Percentiles rank a stretch among this genome's conserved stretches.
Conservation (phyloP, 2,113 vertebrate species). For the Hypanus sabinus region DNA sequence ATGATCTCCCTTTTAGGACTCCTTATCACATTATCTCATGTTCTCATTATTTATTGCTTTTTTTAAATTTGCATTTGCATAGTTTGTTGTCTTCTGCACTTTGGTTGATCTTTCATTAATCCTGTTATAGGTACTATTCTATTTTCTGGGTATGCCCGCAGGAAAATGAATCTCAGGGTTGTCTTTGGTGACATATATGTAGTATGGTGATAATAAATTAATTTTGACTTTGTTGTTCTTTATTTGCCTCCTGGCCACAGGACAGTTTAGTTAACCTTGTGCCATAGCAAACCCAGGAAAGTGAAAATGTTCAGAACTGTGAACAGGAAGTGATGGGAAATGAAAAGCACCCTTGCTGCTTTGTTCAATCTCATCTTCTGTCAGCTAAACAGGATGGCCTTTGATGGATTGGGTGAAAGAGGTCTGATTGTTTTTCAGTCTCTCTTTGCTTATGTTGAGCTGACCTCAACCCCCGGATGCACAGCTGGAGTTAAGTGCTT, state of each 20-base stretch:
- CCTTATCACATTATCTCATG: too few species aligned
- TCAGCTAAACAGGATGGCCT: background rate
- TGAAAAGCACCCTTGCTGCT: background rate
- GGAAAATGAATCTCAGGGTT: too few species aligned
- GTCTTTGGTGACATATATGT: too few species aligned
- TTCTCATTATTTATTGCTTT: too few species aligned
- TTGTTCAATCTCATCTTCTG: background rate
- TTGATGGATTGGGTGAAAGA: background rate
- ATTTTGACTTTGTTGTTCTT: background rate
- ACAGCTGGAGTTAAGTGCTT: background rate
- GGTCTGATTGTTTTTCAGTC: background rate
- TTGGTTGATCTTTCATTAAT: too few species aligned
- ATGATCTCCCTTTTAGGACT: too few species aligned
- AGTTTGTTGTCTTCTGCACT: too few species aligned
- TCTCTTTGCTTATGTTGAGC: background rate
- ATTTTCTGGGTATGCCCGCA: too few species aligned
- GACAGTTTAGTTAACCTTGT: background rate
- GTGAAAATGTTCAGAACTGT: background rate
- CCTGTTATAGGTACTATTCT: too few species aligned
- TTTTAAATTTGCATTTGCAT: too few species aligned
- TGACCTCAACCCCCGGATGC: background rate
- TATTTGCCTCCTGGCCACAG: background rate
- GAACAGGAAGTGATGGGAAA: background rate
- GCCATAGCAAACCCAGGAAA: background rate
- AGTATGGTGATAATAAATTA: too few species aligned